Conservation (phyloP, 2,113 vertebrate species). For the human region GRCh38 chr5:84253001-84253500, state of each 20-base stretch:
- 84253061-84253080: background rate
- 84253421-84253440: background rate
- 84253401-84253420: background rate
- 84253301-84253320: background rate
- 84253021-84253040: background rate
- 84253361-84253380: background rate
- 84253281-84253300: background rate
- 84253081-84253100: background rate
- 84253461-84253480: background rate
- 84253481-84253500: slow-evolving; percentile 5
- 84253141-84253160: background rate
- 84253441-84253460: background rate
- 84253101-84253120: background rate
- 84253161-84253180: background rate
- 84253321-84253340: background rate
- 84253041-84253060: background rate
- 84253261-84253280: background rate
- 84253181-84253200: background rate
- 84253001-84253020: slow-evolving; percentile 4
- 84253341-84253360: background rate
- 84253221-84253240: background rate
- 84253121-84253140: background rate
- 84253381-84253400: background rate
- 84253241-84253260: background rate
- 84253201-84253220: background rate